Base-by-base conservation (phyloP, 2,888 invertebrate species). In the Hirtodrosophila alboralis region DNA sequence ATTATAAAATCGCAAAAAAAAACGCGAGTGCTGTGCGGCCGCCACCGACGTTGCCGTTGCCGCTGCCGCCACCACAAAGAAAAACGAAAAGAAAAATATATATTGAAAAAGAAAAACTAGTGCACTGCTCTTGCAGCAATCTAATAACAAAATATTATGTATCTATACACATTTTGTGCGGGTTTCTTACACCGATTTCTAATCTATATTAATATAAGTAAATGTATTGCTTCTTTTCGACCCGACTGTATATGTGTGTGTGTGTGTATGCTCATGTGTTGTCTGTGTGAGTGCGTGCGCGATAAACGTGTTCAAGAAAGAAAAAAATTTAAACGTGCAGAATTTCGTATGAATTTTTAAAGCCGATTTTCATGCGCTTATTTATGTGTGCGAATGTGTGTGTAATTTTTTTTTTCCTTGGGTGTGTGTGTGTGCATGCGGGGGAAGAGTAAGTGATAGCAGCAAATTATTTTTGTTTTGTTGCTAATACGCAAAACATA, bases 281-380 rank as follows among this genome's bases (percentile, higher is more conserved):
- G 14, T 33, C 10, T 62, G 56, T 61, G 51, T 59, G 60, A 59
- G 65, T 62, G 61, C 57, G 66, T 77, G 62, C 56, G 71, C 67
- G 67, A 83, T 78, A 78, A 77, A 77, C 77, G 77, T 77, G 77
- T 83, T 75, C 83, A 75, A 64, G 54, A 75, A n/a, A n/a, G 54
- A 75, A 73, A 81, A 75, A 76, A 76, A 73, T 68, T 75, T 68
- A 79, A 78, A 83, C 77, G 77, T 78, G 77, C 77, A 68, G 76
- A 78, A 83, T 79, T 81, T 78, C 68, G 54, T 60, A 63, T 83
- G 59, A 83, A 65, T 71, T 79, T 73, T 78, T 79, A 78, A 83
- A 83, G 79, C 62, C 72, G 59, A 83, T 67, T 72, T 68, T 65
- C 47, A 60, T 58, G 48, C 45, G 49, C 31, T 10, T 52, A 49